Conservation (phyloP, 2,113 vertebrate species). For the Philantomba maxwellii region DNA sequence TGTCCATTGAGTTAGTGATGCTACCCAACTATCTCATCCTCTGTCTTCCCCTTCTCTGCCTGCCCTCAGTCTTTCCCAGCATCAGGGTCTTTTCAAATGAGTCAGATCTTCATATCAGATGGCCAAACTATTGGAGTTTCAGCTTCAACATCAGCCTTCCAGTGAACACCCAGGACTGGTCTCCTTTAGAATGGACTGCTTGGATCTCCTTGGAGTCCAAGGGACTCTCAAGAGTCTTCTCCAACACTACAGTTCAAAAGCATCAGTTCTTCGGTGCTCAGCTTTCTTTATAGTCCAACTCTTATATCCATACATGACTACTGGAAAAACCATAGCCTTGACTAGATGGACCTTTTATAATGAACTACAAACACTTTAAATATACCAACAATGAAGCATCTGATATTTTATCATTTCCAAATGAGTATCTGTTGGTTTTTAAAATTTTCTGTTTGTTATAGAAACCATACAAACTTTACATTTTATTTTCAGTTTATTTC, state of each 20-base stretch:
- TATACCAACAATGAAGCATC: background rate
- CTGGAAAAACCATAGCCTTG: background rate
- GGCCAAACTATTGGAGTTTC: background rate
- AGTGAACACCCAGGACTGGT: background rate
- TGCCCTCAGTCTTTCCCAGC: background rate
- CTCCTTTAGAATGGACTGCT: background rate
- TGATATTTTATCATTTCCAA: background rate
- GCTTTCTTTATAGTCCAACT: background rate
- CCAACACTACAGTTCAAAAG: background rate
- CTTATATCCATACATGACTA: background rate
- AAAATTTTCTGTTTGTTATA: background rate
- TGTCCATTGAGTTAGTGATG: background rate
- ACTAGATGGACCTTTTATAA: background rate
- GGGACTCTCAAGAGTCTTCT: background rate
- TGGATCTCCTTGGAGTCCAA: background rate
- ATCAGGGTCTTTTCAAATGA: background rate
- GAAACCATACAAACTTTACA: background rate
- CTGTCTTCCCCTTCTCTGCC: background rate
- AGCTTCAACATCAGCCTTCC: background rate
- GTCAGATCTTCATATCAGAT: fast-evolving
- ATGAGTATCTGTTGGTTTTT: background rate
- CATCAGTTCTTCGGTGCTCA: fast-evolving
- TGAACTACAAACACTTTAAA: background rate
- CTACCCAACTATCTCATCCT: background rate
- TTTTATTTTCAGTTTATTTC: background rate